Evolutionary conservation across 1,140 invertebrate species (phyloP), one percentile per base, ranked within the genome.

Genomic region (Drosophila prosaltans): DNA sequence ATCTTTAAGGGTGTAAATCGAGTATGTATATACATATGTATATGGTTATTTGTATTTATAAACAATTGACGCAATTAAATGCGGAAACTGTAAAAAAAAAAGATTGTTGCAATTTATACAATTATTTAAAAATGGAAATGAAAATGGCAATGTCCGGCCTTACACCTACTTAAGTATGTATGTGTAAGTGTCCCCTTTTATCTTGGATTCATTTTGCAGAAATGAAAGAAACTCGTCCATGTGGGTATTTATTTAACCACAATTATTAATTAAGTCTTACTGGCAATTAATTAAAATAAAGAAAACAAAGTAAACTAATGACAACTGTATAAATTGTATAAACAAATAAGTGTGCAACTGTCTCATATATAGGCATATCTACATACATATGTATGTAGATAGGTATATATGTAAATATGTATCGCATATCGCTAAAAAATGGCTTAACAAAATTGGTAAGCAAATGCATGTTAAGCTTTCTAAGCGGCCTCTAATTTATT

Each of bases 401-500:
- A 39, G 4, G 28, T 30, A 36, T 36, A 36, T 36, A 36, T 36
- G 6, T 36, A 36, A 9, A 1, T 51, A 9, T 26, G 8, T 51
- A 16, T 24, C 41, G 10, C 41, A 36, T 36, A 36, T 36, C 32
- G 32, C 32, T 65, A 43, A 24, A 51, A 57, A 57, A 39, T 57
- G 58, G 59, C 69, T 69, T 54, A 61, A 43, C 60, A 39, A 70
- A 73, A 64, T 79, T 77, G 82, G 75, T 79, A 77, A 63, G 63
- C 69, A 74, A 85, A 59, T 65, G 69, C 69, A 73, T 63, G 69
- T 41, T 54, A 58, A 51, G 39, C 57, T 69, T 85, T 67, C 61
- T 72, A 51, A 66, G 32, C 72, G 82, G 62, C 82, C 82, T 88
- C 69, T 75, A 80, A 70, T 60, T 88, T 88, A 86, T 86, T 86